Evolutionary conservation across 2,888 invertebrate species (phyloP), one percentile per base, ranked within the genome.

Genomic region (Leptopilina syphax): DNA sequence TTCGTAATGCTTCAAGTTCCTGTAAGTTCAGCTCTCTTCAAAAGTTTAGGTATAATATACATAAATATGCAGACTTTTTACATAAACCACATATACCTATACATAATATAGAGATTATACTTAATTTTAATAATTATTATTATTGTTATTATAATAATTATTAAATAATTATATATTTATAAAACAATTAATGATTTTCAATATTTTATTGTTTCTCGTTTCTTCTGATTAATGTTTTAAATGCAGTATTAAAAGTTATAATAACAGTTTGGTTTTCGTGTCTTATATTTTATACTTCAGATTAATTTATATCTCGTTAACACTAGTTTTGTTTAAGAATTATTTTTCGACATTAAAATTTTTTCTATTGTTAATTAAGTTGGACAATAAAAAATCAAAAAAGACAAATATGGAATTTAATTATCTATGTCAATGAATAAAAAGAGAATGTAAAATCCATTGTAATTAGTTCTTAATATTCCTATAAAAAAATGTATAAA

Each of bases 291-390:
- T 63, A 24, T 63, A 63, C 18, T 24, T 63, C 63, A 63, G 8
- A 50, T 9, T 50, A 50, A 63, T 63, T 63, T 63, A 63, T 63
- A 63, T 63, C 24, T 63, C 24, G 9, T 63, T 63, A 63, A 63
- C 63, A 63, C 9, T 24, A 24, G 9, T 9, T 9, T 50, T 50
- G 50, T 63, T 24, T 63, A 63, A 63, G 24, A 63, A 24, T 24
- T 24, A 50, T 63, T 63, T 63, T 24, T 18, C 9, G 63, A 63
- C 18, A 60, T 50, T 50, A 50, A 50, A 50, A 50, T 12, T 60
- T 60, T 60, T 60, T 60, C 6, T 60, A 60, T 60, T 60, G 60
- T 60, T n/a, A 60, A 60, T 60, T 50, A 50, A 8, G 9, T 34
- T 34, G 10, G 10, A 50, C 10, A 50, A 50, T 50, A 50, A 50